These are phyloP conservation scores for Pterostichus madidus DNA, from an alignment of 2,888 invertebrate species.

Conservation along the genomic window DNA sequence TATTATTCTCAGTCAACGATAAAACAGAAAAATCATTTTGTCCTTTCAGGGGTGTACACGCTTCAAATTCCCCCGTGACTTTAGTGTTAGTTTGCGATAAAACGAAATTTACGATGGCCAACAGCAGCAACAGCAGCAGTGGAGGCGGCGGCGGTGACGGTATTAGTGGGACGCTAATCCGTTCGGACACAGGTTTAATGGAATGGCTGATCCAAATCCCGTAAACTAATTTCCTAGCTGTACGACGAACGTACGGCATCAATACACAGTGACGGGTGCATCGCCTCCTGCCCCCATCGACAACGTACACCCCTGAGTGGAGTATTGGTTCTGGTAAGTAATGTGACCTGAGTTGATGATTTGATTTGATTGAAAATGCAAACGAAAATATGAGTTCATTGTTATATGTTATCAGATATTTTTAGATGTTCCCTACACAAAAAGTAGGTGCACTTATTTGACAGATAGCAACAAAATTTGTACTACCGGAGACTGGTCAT, in stretches of 20 bases:
- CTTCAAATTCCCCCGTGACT: constrained; percentile 57
- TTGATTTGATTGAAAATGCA: not conserved
- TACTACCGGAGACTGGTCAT: no score
- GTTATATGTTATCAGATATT: no score
- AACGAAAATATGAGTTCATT: no score
- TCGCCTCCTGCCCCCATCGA: constrained; percentile 1
- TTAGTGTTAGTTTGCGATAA: constrained; percentile 70
- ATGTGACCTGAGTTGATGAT: constrained; percentile 11
- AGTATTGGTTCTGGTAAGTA: not conserved
- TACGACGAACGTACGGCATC: constrained; percentile 69
- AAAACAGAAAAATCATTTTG: no score
- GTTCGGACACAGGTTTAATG: constrained; percentile 70
- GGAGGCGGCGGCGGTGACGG: constrained; percentile 25
- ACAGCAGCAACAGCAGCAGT: not conserved
- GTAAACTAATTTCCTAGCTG: constrained; percentile 73
- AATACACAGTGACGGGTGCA: constrained; percentile 67
- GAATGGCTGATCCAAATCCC: constrained; percentile 72
- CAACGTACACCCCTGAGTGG: constrained; percentile 2
- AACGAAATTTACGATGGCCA: constrained; percentile 72
- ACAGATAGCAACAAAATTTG: no score
- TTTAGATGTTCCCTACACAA: no score
- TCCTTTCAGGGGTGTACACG: constrained; percentile 60
- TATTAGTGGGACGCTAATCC: constrained; percentile 65
- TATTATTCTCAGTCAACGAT: no score
- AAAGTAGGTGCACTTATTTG: no score